A percentile compares a stretch with the other conserved stretches of the same genome.
phyloP scores from a whole-genome alignment of 2,797 vertebrate species.

The Catostomus latipinnis region DNA sequence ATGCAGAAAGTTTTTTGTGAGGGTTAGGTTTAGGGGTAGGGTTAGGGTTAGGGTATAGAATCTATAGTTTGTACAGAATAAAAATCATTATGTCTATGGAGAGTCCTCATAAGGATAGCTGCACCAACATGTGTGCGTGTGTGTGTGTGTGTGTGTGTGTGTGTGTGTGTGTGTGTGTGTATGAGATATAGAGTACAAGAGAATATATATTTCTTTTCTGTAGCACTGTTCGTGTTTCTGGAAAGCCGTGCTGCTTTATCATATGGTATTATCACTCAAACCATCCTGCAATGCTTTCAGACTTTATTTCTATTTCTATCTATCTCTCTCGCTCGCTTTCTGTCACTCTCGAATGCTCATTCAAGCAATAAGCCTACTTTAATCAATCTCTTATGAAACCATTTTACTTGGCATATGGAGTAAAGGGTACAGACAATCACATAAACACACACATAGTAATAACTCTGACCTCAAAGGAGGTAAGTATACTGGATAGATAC shows the following conservation, averaged over 20 bases:
- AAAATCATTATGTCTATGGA: too few species aligned
- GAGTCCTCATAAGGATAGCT: too few species aligned
- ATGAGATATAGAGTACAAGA: conserved; percentile 20
- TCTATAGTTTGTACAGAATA: too few species aligned
- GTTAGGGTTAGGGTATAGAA: too few species aligned
- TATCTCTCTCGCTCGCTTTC: background rate
- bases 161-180: background rate
- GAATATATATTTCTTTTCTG: conserved; percentile 34
- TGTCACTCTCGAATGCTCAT: conserved; percentile 1
- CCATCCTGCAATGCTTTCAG: background rate
- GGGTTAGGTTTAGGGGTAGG: too few species aligned
- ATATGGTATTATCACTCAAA: conserved; percentile 38
- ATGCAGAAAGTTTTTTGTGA: too few species aligned
- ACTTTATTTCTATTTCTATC: background rate
- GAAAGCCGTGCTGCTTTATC: conserved; percentile 36
- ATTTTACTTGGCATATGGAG: background rate
- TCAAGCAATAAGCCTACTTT: conserved; percentile 4
- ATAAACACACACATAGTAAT: background rate
- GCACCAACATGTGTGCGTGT: too few species aligned
- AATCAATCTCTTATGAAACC: conserved; percentile 15
- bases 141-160: too few species aligned
- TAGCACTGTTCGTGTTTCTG: conserved; percentile 38
- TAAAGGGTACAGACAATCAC: conserved; percentile 11
- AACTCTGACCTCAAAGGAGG: background rate
- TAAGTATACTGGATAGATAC: too few species aligned